Evolutionary conservation across 2,888 invertebrate genomes (phyloP), one percentile per base, ranked within the genome.

Genomic region (Tetranychus piercei): DNA sequence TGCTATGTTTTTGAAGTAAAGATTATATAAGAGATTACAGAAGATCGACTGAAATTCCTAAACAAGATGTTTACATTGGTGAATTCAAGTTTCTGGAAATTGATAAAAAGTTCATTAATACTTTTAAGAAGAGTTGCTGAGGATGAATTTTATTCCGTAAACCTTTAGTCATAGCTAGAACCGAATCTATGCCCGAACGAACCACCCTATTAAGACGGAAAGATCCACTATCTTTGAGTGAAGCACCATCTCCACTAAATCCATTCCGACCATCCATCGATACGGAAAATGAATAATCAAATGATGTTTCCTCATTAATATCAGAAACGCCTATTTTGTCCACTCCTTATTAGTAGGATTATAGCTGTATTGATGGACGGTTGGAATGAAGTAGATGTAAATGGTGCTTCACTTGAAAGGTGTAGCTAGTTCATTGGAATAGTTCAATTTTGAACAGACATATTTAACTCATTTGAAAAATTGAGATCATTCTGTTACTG

Each of bases 11-110:
- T 97, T 75, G 91, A 93, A 81, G 89, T 81, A 89, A 89, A 77
- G 94, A 95, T 80, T 97, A 91, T 82, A 88, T 90, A 76, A n/a
- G n/a, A n/a, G n/a, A n/a, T n/a, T n/a, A 89, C 89, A 88, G 91
- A 82, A 89, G 97, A 18, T 90, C 91, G 71, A 97, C 96, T 0
- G 97, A 97, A 85, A 89, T 96, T 77, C 85, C 89, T 0, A 97
- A 99, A 83, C 87, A 87, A 76, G 95, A 97, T 83, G 88, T 96
- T 1, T 97, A 87, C 82, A 88, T 99, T 71, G 95, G 94, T 82
- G 93, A 94, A 81, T 91, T 90, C 0, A 86, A 91, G 77, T 95
- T 93, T 81, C 92, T 94, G 81, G 94, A 95, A 83, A 87, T 89
- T 44, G 91, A 90, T 80, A 82, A 81, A 73, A 80, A 89, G 75